Evolutionary conservation across 1,140 invertebrate genomes (phyloP), one percentile per base, ranked within the genome.

Genomic region (Plodia interpunctella): DNA sequence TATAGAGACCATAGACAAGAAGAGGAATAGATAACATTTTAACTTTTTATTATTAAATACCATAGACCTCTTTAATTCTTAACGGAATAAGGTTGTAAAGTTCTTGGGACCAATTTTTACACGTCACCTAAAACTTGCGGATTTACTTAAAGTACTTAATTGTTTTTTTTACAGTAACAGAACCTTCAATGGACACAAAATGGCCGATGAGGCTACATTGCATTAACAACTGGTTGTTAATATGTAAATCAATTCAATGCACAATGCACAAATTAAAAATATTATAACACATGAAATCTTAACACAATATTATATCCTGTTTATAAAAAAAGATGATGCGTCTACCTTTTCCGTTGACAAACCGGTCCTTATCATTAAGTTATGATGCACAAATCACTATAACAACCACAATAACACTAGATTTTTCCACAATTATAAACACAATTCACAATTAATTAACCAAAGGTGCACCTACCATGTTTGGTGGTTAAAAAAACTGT

Each of bases 401-500:
- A 6, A 2, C n/a, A 25, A 53, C 19, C 51, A 53, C 51, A 53
- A 20, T 25, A 51, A 51, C 49, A 51, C 20, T 20, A 51, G 9
- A 20, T 9, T 51, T 51, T 51, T 51, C 49, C 49, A 25, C 49
- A 51, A 51, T 20, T 11, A 25, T n/a, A 25, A 20, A 53, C 51
- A 1, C 13, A 53, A n/a, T n/a, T 21, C 19, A 51, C 49, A 17
- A 21, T 19, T 51, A 53, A 53, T 21, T 53, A 25, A 21, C 21
- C 9, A 25, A 53, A 11, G 2, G 20, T 8, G 55, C 28, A 59
- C 67, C 66, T 69, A 69, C 67, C 67, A 69, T 69, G 60, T 65
- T 69, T 10, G 58, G 56, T 63, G 25, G 54, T 55, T 52, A 28
- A 25, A 53, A 53, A 53, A 53, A 57, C 17, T 50, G 21, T 15